Conservation (phyloP, 2,113 vertebrate species). For the Steatornis caripensis region DNA sequence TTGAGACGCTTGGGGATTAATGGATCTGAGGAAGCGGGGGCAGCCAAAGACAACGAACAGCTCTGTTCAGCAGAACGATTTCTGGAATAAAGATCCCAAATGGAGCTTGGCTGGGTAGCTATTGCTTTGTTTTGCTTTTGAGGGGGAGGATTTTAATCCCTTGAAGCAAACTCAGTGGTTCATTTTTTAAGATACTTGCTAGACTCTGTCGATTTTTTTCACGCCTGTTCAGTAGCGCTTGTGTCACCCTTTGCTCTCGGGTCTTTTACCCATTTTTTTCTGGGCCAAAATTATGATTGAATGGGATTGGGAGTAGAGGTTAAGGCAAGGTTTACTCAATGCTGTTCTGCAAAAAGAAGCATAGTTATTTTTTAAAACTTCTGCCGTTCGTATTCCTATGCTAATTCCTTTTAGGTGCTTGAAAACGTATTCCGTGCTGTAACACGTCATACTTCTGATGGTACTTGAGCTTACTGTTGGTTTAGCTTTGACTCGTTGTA, state of each 20-base stretch:
- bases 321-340: neutral
- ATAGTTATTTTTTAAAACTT: neutral
- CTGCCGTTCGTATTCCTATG: neutral
- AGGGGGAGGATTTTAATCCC: neutral
- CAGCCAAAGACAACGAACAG: neutral
- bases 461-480: neutral
- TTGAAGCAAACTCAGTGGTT: neutral
- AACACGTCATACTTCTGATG: neutral
- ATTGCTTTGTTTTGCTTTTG: neutral
- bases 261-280: neutral
- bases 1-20: neutral
- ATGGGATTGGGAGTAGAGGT: neutral
- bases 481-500: neutral
- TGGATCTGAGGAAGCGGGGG: neutral
- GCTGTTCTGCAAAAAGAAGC: neutral
- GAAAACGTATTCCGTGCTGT: neutral
- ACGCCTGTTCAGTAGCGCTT: neutral
- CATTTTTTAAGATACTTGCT: neutral
- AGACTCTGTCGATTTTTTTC: neutral
- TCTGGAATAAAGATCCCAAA: neutral
- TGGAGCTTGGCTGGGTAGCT: neutral
- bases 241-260: neutral
- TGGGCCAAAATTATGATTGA: neutral
- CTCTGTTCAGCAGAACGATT: neutral
- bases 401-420: neutral